Base-by-base conservation (phyloP, 2,113 vertebrate genomes). In the Rhinopithecus roxellana region DNA sequence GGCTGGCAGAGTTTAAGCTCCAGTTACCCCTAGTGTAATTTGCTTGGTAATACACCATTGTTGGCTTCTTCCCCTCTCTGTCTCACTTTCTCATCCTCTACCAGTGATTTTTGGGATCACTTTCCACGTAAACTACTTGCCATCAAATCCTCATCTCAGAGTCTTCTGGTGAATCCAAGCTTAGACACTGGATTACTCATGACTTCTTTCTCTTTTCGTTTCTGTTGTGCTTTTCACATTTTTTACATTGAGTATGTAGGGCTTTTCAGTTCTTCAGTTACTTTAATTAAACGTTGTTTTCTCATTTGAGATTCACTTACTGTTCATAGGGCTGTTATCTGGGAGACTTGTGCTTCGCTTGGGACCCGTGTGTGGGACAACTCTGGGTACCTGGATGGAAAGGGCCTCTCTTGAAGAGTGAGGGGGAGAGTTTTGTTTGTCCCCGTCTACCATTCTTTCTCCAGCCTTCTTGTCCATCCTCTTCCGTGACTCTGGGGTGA, bases 251-350 rank as follows among this genome's bases (percentile, higher is more conserved):
- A 86, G 2, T n/a, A 38, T 9, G 8, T 27, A 23, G 22, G 72
- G 38, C 17, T 50, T 74, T 83, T 64, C 61, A 87, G 52, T 32
- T 96, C 57, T 96, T 85, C 52, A 79, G 30, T 57, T 57, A 81
- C 69, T 78, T 81, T 74, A 96, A 74, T 48, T 25, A 88, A 90
- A 55, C 20, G 40, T 61, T 52, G 57, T 80, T 89, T 86, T 55
- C 82, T 93, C 48, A 82, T 82, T 70, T 50, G 11, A 70, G 55
- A 83, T 90, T 23, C 8, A 40, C 9, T 90, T 61, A 92, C 12
- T 92, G 10, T 79, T 93, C 93, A n/a, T 25, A 69, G 95, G 52
- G 14, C 64, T 95, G 25, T 94, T 80, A 75, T 43, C 82, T 79
- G 87, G 59, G 38, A 59, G 69, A 72, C 13, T 38, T 25, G 8